Conservation (phyloP, 2,888 invertebrate genomes). For the Cephus nigrinus region DNA sequence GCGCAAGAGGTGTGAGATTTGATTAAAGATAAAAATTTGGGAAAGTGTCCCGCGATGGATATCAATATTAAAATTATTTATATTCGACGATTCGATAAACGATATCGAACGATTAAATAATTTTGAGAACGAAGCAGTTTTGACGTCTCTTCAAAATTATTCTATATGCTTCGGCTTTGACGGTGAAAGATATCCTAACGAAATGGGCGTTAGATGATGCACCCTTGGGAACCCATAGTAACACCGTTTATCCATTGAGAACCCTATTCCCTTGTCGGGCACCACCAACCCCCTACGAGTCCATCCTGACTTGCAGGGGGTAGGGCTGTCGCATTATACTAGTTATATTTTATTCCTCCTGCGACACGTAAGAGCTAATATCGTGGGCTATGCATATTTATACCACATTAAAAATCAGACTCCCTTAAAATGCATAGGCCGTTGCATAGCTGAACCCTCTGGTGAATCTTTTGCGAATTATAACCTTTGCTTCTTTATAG, state of each 20-base stretch:
- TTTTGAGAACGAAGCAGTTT: not conserved
- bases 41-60: slow-evolving; percentile 23
- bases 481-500: not conserved
- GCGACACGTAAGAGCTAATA: slow-evolving; percentile 64
- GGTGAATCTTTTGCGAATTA: not conserved
- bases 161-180: not conserved
- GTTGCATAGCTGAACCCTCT: slow-evolving; percentile 48
- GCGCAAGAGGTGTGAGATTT: slow-evolving; percentile 19
- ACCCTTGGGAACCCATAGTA: slow-evolving; percentile 61
- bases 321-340: slow-evolving; percentile 35
- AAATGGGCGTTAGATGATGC: slow-evolving; percentile 64
- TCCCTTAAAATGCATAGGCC: slow-evolving; percentile 60
- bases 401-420: slow-evolving; percentile 65
- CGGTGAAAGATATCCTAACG: slow-evolving; percentile 56
- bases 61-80: slow-evolving; percentile 47
- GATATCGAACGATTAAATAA: not conserved
- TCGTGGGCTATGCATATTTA: slow-evolving; percentile 65
- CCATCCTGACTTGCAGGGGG: not conserved
- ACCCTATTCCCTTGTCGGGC: slow-evolving; percentile 45
- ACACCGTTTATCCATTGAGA: slow-evolving; percentile 68
- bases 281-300: slow-evolving; percentile 11
- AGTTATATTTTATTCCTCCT: slow-evolving; percentile 54
- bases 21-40: slow-evolving; percentile 20
- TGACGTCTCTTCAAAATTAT: not conserved
- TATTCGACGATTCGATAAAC: not conserved